Percentiles rank a stretch among this genome's conserved stretches.
Conservation (phyloP, 2,888 invertebrate species). For the Andrena haemorrhoa region DNA sequence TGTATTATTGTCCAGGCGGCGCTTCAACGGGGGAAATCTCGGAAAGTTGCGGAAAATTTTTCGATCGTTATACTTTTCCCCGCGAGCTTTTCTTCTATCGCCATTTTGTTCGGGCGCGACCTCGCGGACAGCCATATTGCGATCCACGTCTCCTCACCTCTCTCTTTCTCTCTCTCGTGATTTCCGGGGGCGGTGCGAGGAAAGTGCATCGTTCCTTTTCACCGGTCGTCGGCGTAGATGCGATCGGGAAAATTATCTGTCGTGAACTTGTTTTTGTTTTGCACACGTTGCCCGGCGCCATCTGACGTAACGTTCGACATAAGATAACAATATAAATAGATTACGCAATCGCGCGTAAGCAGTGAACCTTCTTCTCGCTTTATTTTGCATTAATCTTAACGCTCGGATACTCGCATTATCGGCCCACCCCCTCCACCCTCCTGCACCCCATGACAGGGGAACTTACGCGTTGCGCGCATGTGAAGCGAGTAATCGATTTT, state of each 20-base stretch:
- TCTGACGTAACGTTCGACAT: slow-evolving; percentile 72
- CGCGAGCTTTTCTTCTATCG: slow-evolving; percentile 73
- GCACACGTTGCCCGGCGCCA: slow-evolving; percentile 61
- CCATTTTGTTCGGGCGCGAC: slow-evolving; percentile 82
- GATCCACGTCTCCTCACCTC: slow-evolving; percentile 67
- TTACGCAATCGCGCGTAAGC: slow-evolving; percentile 76
- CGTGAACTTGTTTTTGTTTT: slow-evolving; percentile 74
- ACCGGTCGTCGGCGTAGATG: slow-evolving; percentile 37
- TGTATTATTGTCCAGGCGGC: slow-evolving; percentile 66
- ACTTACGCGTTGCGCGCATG: slow-evolving; percentile 70
- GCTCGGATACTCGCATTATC: slow-evolving; percentile 46
- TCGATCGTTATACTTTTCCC: slow-evolving; percentile 55
- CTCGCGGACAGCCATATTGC: slow-evolving; percentile 82
- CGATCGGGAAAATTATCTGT: slow-evolving; percentile 67
- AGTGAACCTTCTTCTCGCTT: slow-evolving; percentile 50
- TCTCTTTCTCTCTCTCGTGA: slow-evolving; percentile 50
- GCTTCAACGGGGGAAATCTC: slow-evolving; percentile 56
- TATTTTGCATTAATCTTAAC: slow-evolving; percentile 50
- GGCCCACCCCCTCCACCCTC: slow-evolving; percentile 14
- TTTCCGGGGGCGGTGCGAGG: slow-evolving; percentile 72
- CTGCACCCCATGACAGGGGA: slow-evolving; percentile 17
- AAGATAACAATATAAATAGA: slow-evolving; percentile 81
- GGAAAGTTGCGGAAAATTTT: background rate
- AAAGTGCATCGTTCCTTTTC: slow-evolving; percentile 57
- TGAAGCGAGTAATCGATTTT: slow-evolving; percentile 74